Evolutionary conservation across 2,797 vertebrate species (phyloP), one percentile per base, ranked within the genome.

Genomic region (Petrocephalus schoutedeni): DNA sequence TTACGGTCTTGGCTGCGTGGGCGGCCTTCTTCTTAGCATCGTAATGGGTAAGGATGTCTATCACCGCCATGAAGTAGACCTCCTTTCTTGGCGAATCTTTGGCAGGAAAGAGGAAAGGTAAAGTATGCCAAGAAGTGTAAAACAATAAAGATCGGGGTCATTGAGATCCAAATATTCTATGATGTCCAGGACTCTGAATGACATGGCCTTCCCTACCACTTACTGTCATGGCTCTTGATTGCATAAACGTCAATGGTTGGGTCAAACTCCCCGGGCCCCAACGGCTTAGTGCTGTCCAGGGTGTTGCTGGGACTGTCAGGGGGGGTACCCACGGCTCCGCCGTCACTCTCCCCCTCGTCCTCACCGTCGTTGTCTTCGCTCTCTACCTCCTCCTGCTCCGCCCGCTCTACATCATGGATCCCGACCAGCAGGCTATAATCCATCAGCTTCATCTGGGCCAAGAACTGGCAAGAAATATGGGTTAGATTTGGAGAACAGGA

Each of bases 21-120:
- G 88, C 88, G 10, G 98, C 98, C 93, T 99, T 99, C 96, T 99
- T 99, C 96, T 99, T 99, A 93, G 98, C 98, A 94, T 99, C 98
- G 21, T 99, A 99, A 94, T 99, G 98, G 93, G 98, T 99, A 92
- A 99, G 96, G 92, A 99, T 99, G 94, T 99, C 98, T 90, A 99
- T 99, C 91, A 99, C 95, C 4, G 98, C 98, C 98, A 99, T 99
- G 94, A 99, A 99, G 95, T 99, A 99, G 86, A 99, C 95, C 91
- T 99, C 98, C 93, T 99, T 99, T 94, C 97, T 96, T 53, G 97
- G 97, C 1, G 98, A 97, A 94, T 94, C 98, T 99, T 94, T 86
- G 36, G 16, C 41, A 45, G 74, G 41, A 80, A 41, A 8, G 8
- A 80, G 41, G 74, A 49, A 45, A 49, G 14, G 67, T 74, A 74